These are phyloP conservation scores for Tuberolachnus salignus DNA, from an alignment of 2,888 invertebrate species.

Conservation along the genomic window DNA sequence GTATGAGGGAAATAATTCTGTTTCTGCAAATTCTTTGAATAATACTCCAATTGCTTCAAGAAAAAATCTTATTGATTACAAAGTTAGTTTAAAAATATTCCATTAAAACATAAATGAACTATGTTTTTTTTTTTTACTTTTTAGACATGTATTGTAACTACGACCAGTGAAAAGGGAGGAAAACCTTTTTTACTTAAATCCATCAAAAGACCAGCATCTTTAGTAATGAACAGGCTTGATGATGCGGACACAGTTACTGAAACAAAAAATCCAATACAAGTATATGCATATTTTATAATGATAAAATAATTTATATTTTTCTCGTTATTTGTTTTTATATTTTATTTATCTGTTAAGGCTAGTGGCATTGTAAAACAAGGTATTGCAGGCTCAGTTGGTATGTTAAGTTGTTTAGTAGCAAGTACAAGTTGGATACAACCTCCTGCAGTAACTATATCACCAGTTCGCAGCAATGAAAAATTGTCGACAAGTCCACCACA, in stretches of 20 bases:
- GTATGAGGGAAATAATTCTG: constrained; percentile 41
- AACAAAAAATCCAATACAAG: constrained; percentile 43
- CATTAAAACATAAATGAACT: constrained; percentile 7
- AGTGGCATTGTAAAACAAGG: constrained; percentile 46
- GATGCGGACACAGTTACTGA: constrained; percentile 40
- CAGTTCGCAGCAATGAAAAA: constrained; percentile 50
- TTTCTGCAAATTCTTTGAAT: constrained; percentile 44
- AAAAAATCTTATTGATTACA: constrained; percentile 47
- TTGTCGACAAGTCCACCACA: constrained; percentile 39
- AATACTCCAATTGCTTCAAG: constrained; percentile 47
- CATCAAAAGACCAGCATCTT: constrained; percentile 51
- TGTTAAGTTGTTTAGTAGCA: constrained; percentile 51
- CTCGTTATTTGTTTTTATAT: neutral
- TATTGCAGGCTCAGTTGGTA: constrained; percentile 50
- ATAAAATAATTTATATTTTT: neutral
- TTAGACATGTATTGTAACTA: constrained; percentile 49
- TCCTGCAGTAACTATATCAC: constrained; percentile 51
- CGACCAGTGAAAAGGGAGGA: constrained; percentile 40
- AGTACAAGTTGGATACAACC: constrained; percentile 52
- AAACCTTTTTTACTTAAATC: constrained; percentile 50
- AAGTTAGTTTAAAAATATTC: constrained; percentile 10
- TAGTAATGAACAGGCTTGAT: constrained; percentile 51
- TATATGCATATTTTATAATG: constrained; percentile 14
- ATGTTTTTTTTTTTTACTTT: neutral
- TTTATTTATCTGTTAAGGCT: constrained; percentile 2